Base-by-base conservation (phyloP, 2,888 invertebrate genomes). In the Tetheella fluctuosa region DNA sequence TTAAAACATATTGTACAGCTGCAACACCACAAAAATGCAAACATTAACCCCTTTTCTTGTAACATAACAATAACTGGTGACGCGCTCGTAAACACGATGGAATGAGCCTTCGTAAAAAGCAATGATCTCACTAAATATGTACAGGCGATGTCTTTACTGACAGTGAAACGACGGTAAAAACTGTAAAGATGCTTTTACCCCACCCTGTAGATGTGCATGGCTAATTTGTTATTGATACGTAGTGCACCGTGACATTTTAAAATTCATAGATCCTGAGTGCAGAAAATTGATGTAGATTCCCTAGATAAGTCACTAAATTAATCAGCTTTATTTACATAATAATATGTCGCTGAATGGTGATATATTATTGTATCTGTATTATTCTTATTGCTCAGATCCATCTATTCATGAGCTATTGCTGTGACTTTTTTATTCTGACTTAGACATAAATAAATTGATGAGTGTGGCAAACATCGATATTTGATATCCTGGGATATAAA, bases 41-140 rank as follows among this genome's bases (percentile, higher is more conserved):
- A 72, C 76, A 84, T 86, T 89, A 88, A 89, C 89, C 90, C 89
- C 84, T 85, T 89, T 85, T 79, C 73, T 69, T 71, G 72, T 73
- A 70, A 77, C 80, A 90, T 91, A 86, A 90, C 86, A 88, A 83
- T 91, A 90, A 90, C 86, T 71, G 79, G 74, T 85, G 86, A 84
- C 85, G 77, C 65, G 73, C 63, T 86, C 89, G 84, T 92, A 91
- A 92, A 91, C 85, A 88, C 76, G 70, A 67, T 70, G 70, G 67
- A 86, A 90, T 79, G 83, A 83, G 77, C 71, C 81, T 84, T 61
- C 85, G 85, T 93, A 91, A 92, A 93, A 93, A 87, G 84, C 80
- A 86, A 93, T 85, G 90, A 86, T 71, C 80, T 73, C 84, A 69
- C 86, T 92, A 92, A 93, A 93, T 86, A 90, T 84, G 84, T 89